phyloP scores from a whole-genome alignment of 23 tunicate genomes.

The Trididemnum nubilum region DNA sequence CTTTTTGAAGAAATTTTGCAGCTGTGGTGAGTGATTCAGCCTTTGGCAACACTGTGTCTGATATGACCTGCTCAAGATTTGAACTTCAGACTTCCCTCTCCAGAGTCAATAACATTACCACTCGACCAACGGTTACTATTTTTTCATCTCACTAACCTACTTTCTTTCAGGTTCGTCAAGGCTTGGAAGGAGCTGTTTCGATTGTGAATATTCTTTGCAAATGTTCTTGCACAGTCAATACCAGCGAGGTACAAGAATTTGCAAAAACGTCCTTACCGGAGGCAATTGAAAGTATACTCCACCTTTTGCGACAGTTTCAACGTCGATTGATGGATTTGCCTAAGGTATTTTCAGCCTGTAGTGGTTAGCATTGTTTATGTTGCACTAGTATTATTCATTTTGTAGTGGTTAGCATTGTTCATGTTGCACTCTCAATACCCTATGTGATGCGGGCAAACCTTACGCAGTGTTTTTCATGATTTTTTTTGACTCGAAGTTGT shows the following conservation, averaged over 20 bases:
- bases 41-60: background rate
- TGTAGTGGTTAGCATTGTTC: background rate
- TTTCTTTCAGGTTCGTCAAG: constrained; percentile 40
- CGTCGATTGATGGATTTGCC: constrained; percentile 40
- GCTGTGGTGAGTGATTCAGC: background rate
- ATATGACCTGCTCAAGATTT: too few species aligned
- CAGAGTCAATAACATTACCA: too few species aligned
- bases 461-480: too few species aligned
- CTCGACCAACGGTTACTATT: too few species aligned
- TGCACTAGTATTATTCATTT: too few species aligned
- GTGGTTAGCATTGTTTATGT: too few species aligned
- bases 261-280: constrained; percentile 51
- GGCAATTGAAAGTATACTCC: constrained; percentile 50
- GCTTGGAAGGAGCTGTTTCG: constrained; percentile 47
- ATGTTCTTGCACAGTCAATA: constrained; percentile 43
- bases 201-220: constrained; percentile 50
- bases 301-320: constrained; percentile 48
- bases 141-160: too few species aligned
- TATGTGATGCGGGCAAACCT: too few species aligned
- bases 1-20: background rate
- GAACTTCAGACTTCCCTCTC: too few species aligned
- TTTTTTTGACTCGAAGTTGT: too few species aligned
- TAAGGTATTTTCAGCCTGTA: constrained; percentile 35
- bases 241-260: constrained; percentile 60
- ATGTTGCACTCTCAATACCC: background rate